phyloP scores from a whole-genome alignment of 2,888 invertebrate genomes.

The Hirtodrosophila alboralis region DNA sequence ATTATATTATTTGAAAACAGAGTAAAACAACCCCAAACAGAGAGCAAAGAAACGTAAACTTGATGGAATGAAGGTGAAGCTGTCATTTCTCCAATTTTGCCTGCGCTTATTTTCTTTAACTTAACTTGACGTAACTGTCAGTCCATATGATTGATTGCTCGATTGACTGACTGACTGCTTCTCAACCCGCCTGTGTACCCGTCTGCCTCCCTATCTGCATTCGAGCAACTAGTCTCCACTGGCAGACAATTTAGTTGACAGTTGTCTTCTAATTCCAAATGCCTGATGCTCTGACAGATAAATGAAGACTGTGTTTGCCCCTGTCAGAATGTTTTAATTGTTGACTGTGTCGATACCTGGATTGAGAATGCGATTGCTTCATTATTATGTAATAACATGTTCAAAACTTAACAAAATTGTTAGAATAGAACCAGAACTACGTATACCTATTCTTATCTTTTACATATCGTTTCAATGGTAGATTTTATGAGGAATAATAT shows the following conservation, averaged over 20 bases:
- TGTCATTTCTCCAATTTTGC: constrained; percentile 2
- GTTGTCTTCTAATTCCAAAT: constrained; percentile 5
- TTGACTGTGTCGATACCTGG: too few relatives aligned
- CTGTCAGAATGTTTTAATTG: too few relatives aligned
- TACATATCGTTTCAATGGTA: too few relatives aligned
- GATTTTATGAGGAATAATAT: too few relatives aligned
- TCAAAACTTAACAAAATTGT: too few relatives aligned
- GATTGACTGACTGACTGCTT: constrained; percentile 70
- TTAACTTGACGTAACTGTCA: constrained; percentile 73
- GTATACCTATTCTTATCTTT: too few relatives aligned
- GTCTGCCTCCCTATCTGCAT: background rate
- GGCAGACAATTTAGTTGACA: constrained; percentile 18
- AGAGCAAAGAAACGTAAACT: background rate
- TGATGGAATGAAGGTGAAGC: background rate
- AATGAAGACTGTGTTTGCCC: constrained; percentile 18
- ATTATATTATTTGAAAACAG: too few relatives aligned
- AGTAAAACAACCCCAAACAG: constrained; percentile 1
- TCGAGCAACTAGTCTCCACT: constrained; percentile 6
- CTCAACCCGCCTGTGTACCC: constrained; percentile 11
- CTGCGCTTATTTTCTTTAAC: constrained; percentile 55
- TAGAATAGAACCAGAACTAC: too few relatives aligned
- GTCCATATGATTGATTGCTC: constrained; percentile 73
- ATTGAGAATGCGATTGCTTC: too few relatives aligned
- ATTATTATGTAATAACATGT: too few relatives aligned
- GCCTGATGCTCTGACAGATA: constrained; percentile 23